Base-by-base conservation (phyloP, 2,888 invertebrate genomes). In the Vandiemenella viatica region DNA sequence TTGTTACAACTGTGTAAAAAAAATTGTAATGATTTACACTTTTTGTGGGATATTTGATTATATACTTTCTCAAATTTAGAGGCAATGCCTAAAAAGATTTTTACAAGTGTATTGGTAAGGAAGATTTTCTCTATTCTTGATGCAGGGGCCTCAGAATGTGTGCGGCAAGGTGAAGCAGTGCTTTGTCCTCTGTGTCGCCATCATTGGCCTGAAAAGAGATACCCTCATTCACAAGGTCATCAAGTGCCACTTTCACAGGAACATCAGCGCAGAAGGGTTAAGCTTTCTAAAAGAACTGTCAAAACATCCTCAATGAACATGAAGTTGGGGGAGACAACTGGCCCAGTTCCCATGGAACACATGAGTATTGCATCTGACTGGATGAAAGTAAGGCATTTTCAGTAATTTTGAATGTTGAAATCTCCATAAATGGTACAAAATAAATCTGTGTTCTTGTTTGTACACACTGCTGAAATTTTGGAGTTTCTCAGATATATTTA, bases 141-240 rank as follows among this genome's bases (percentile, higher is more conserved):
- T n/a, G 17, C 53, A 67, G 67, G 67, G 67, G 65, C 64, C 60
- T 63, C 64, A 46, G 64, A 65, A 46, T 66, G 67, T 44, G 55
- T 60, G n/a, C 55, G 62, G 38, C 64, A 65, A 52, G 59, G 58
- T 46, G 66, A 67, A 38, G 57, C 59, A 1, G 56, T 67, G n/a
- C 62, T 61, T 18, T 68, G 68, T 56, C 67, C 67, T 4, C 56
- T 68, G n/a, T 68, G 68, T 55, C 57, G 67, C 26, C 57, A 62
- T 1, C 57, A 59, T 20, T 68, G 68, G 68, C 60, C 23, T 4
- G 17, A 17, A 4, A 40, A 40, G 18, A 18, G 40, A 5, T 16
- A 7, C 13, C 15, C 15, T 18, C 17, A n/a, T 16, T 40, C 40
- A 16, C 6, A 15, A 5, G 40, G 40, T n/a, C 40, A 15, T 13